Evolutionary conservation across 2,113 vertebrate species (phyloP).

Genomic region (Peromyscus polionotus): DNA sequence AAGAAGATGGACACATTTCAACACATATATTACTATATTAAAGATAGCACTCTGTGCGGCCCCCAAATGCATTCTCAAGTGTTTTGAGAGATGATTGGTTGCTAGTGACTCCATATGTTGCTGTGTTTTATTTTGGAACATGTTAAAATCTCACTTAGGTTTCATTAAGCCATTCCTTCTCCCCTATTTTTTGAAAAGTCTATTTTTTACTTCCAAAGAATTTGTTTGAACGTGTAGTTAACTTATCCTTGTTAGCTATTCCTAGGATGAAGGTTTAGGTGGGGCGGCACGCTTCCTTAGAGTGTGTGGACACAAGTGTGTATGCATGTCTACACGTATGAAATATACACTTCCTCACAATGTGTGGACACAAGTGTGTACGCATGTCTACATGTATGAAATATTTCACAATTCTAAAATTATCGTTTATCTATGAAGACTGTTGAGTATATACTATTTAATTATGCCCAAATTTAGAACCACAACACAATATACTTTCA

Average conservation of each 20-base stretch:
- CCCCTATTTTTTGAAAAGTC: conserved; percentile 70
- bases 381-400: background rate
- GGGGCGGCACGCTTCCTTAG: conserved; percentile 1
- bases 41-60: conserved; percentile 69
- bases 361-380: background rate
- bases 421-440: background rate
- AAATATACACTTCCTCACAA: conserved; percentile 35
- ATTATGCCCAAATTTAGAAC: conserved; percentile 39
- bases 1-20: conserved; percentile 71
- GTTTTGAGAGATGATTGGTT: conserved; percentile 76
- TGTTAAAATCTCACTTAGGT: conserved; percentile 79
- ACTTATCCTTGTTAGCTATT: conserved; percentile 65
- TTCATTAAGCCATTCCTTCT: conserved; percentile 76
- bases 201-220: conserved; percentile 73
- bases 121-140: conserved; percentile 82
- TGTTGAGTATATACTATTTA: conserved; percentile 34
- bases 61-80: conserved; percentile 71
- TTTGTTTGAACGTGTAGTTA: conserved; percentile 68
- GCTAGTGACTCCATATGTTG: conserved; percentile 81
- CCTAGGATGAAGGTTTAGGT: conserved; percentile 53
- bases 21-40: conserved; percentile 67
- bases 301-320: background rate
- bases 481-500: background rate
- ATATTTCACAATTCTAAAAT: conserved; percentile 45
- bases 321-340: background rate